Conservation (phyloP, 2,888 invertebrate species). For the Apodemia duryi region DNA sequence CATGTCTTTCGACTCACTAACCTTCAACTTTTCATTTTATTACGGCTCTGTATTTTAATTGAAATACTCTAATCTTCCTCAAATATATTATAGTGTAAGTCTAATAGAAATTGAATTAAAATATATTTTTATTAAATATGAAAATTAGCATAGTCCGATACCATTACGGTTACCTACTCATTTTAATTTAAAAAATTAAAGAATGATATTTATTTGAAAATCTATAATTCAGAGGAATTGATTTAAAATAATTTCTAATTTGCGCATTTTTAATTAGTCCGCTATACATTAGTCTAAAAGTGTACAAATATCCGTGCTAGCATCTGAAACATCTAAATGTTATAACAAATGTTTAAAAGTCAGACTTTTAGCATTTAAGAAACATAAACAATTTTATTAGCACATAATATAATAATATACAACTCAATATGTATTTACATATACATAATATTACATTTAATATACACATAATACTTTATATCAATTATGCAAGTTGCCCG, state of each 20-base stretch:
- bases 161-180: no score
- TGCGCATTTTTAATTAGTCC: not conserved
- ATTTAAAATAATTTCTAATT: not conserved
- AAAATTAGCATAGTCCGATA: no score
- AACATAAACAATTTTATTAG: conserved; percentile 72
- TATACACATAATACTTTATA: conserved; percentile 71
- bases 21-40: no score
- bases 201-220: no score
- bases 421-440: conserved; percentile 76
- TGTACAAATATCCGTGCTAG: conserved; percentile 24
- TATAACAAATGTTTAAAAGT: conserved; percentile 73
- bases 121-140: no score
- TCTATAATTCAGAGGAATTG: no score
- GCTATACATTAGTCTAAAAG: conserved; percentile 2
- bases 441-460: conserved; percentile 73
- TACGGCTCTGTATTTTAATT: no score
- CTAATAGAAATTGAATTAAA: no score
- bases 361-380: conserved; percentile 76
- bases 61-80: no score
- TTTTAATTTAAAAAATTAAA: no score
- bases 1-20: no score
- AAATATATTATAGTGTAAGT: no score
- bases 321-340: conserved; percentile 64
- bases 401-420: conserved; percentile 69
- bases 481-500: conserved; percentile 53